A percentile compares a stretch with the other conserved stretches of the same genome.
These are phyloP conservation scores for Alectoris magna DNA, from an alignment of 2,797 vertebrate genomes.

Conservation along the genomic window DNA sequence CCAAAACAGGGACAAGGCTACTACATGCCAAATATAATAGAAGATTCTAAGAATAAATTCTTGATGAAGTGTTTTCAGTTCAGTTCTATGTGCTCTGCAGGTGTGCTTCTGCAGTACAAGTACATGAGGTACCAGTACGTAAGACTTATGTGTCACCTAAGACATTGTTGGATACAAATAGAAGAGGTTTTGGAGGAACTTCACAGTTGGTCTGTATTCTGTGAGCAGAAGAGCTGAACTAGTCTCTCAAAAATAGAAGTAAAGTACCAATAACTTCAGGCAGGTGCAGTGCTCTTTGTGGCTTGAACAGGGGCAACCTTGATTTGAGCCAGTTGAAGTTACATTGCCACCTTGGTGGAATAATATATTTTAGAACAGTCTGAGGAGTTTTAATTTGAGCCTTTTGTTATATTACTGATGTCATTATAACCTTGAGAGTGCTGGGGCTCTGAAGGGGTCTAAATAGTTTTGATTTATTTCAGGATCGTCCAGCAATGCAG, in stretches of 20 bases:
- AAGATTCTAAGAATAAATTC: neutral
- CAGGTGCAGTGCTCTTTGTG: neutral
- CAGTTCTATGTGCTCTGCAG: neutral
- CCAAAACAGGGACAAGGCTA: neutral
- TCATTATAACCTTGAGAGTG: neutral
- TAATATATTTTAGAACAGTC: neutral
- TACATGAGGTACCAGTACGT: neutral
- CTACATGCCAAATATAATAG: neutral
- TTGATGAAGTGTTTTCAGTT: neutral
- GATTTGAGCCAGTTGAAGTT: neutral
- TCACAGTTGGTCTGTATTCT: neutral
- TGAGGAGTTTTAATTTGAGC: neutral
- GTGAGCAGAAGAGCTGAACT: neutral
- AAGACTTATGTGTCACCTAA: neutral
- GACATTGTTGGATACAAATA: neutral
- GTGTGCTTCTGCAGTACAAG: neutral
- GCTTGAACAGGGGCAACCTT: neutral
- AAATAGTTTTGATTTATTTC: constrained; percentile 59
- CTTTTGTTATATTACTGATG: neutral
- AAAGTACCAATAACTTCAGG: neutral
- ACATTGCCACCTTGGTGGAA: neutral
- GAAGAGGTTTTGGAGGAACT: neutral
- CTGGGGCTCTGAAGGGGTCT: neutral
- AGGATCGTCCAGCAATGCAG: constrained; percentile 99
- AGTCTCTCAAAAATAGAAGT: neutral